Evolutionary conservation across 2,797 vertebrate species (phyloP).

Genomic region (Calcarius lapponicus): DNA sequence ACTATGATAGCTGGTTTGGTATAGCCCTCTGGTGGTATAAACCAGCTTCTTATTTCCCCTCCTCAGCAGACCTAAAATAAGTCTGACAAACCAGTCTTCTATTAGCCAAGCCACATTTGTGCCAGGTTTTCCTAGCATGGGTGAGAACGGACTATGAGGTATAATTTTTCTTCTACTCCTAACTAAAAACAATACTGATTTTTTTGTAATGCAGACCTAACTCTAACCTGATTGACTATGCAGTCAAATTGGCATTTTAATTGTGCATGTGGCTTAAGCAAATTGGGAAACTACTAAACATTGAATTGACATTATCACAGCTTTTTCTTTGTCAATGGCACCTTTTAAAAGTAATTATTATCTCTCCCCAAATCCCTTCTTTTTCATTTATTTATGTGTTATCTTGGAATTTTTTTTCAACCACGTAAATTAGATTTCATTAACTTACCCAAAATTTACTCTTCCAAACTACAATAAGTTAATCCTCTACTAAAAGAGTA

Average conservation of each 20-base stretch:
- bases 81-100: neutral
- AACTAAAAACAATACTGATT: neutral
- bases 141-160: neutral
- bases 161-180: neutral
- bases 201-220: neutral
- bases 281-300: neutral
- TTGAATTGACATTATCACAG: neutral
- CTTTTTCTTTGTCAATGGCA: neutral
- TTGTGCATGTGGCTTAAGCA: neutral
- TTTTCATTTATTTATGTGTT: neutral
- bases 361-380: neutral
- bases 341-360: neutral
- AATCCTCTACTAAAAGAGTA: neutral
- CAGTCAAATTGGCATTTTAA: neutral
- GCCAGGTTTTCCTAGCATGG: neutral
- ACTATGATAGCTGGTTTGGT: neutral
- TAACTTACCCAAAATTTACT: neutral
- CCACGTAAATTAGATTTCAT: neutral
- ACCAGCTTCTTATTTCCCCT: neutral
- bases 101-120: neutral
- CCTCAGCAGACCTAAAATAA: neutral
- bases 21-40: constrained; percentile 29
- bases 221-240: neutral
- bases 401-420: neutral
- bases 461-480: neutral